Base-by-base conservation (phyloP, 2,113 vertebrate genomes). In the Sorex fumeus region DNA sequence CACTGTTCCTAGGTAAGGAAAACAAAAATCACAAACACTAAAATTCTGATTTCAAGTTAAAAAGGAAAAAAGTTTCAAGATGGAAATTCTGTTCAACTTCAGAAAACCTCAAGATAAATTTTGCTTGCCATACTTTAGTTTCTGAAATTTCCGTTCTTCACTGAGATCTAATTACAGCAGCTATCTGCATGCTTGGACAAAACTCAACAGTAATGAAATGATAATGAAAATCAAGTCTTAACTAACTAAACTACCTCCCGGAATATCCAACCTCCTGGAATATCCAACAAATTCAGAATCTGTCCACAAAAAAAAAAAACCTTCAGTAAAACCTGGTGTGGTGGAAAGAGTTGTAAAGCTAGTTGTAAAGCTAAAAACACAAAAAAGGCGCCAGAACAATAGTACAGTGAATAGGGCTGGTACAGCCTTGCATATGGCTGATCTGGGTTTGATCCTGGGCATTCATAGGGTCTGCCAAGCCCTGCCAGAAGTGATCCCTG, bases 1-100 rank as follows among this genome's bases (percentile, higher is more conserved):
- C 98, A 98, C 66, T 90, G 97, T 96, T 98, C 98, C 98, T 99
- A 96, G 94, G 78, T 75, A 96, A 36, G 43, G 12, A 80, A 97
- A 16, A 57, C 36, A 27, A 95, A 92, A 80, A 87, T 81, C 7
- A 19, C 8, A 86, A 91, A 93, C 15, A 70, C 13, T 79, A 50
- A 45, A 81, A 72, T 82, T 74, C 62, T 84, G 18, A 32, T 91
- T 93, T 77, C 43, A 64, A 50, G 47, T 80, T 78, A 84, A 89
- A 81, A 60, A 32, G 28, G n/a, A 69, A 69, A 66, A n/a, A 69
- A 71, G 84, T 27, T 75, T 69, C 76, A 23, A 23, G 50, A 67
- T 23, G 70, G 7, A 71, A 96, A 94, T 84, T 91, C n/a, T 60
- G 71, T 71, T 90, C 47, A 50, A 50, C 40, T 40, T 40, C 47